Evolutionary conservation across 1,140 invertebrate genomes (phyloP), one percentile per base, ranked within the genome.

Genomic region (Hyphantria cunea): DNA sequence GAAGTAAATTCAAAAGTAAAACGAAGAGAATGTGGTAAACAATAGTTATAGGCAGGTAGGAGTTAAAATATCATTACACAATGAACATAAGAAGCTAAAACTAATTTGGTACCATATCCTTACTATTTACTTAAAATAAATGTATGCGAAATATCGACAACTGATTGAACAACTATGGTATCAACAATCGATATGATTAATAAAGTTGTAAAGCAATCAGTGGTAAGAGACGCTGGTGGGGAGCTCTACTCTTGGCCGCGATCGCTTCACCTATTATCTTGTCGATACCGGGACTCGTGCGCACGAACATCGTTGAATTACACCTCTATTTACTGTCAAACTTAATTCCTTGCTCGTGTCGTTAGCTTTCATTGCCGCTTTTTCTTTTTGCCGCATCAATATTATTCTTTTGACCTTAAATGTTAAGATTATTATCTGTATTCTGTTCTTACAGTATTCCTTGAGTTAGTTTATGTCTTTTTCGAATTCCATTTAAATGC

Each of bases 261-360:
- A 74, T 76, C 72, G 74, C 39, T 45, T 62, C 49, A 41, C 55
- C 78, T 68, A 90, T 90, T 90, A 90, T 86, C 73, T 74, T 89
- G 87, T 90, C 87, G 84, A 88, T 90, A 85, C 84, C 71, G 63
- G 74, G 72, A 73, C 68, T 83, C 80, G 81, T 74, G 86, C 73
- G 79, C 86, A 90, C 85, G 87, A 89, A 83, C 80, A 89, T 87
- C 78, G 85, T 66, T 87, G 84, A 86, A 75, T 82, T 87, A 86
- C 83, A 79, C 78, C 83, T 74, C 82, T 85, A 82, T 80, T 88
- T 88, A 82, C 85, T 90, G 87, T 90, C 87, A 86, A 84, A 78
- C 75, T 79, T 90, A 88, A 90, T 90, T 82, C 63, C 73, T 80
- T 66, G 72, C 71, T 88, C 84, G 84, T 85, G 82, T 86, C 86